Base-by-base conservation (phyloP, 2,888 invertebrate genomes). In the Amiota mariae region DNA sequence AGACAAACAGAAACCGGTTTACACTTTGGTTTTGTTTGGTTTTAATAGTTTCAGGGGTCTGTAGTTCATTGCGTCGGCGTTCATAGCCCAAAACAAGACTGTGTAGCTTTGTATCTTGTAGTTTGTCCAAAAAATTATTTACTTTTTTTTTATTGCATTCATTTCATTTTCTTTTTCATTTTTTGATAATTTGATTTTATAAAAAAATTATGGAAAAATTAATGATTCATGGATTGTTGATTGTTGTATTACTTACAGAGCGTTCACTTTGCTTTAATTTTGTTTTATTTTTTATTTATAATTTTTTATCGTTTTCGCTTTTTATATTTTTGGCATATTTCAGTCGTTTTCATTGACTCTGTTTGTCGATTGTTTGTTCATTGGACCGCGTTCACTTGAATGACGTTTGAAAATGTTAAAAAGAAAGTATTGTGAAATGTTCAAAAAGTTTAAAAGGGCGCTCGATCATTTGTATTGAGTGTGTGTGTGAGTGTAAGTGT, bases 221-320 rank as follows among this genome's bases (percentile, higher is more conserved):
- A 48, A 66, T 66, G 66, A 66, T 66, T 49, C 66, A 66, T 66
- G 66, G 48, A 66, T 59, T 18, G 59, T 59, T n/a, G 47, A n/a
- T n/a, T 48, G 11, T 48, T 9, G 11, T 11, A 18, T 11, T 63
- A 13, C 46, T 48, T 15, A 15, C 18, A n/a, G 15, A 24, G 36
- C 6, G 11, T 8, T 24, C 64, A 12, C 15, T 67, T 48, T 67
- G 2, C 1, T 51, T 67, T 49, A 13, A 18, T 15, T 18, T n/a
- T 70, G 57, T 15, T 15, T 18, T 48, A 46, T 3, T 48, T 46
- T 48, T 57, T 57, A 18, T 36, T 56, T 36, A 15, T 20, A 51
- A 20, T 59, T 48, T 51, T 8, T 70, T 56, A 67, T 36, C 15
- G 3, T 49, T 67, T 49, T 51, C 47, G n/a, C n/a, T 66, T n/a